A percentile compares a stretch with the other conserved stretches of the same genome.
phyloP scores from a whole-genome alignment of 2,113 vertebrate genomes.

The Dasyprocta punctata region DNA sequence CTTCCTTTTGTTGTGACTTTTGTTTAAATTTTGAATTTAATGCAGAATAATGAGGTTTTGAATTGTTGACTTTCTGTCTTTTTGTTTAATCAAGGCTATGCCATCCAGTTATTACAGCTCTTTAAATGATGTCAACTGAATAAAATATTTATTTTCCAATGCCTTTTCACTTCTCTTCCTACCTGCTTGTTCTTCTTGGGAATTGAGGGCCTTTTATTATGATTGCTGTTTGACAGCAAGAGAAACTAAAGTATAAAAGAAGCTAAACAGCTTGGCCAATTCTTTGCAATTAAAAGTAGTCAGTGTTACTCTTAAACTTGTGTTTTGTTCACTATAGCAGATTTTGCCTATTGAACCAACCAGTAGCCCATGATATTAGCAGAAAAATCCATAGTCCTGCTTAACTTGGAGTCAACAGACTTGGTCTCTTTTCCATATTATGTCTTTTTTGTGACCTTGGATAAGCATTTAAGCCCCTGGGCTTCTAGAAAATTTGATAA shows the following conservation, averaged over 20 bases:
- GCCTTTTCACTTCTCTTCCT: slow-evolving; percentile 53
- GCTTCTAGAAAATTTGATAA: slow-evolving; percentile 19
- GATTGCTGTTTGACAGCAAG: slow-evolving; percentile 25
- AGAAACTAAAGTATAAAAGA: slow-evolving; percentile 42
- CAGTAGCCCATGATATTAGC: neutral
- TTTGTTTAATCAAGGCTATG: slow-evolving; percentile 51
- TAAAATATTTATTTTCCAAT: slow-evolving; percentile 58
- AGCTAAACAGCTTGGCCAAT: slow-evolving; percentile 45
- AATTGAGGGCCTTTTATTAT: slow-evolving; percentile 21
- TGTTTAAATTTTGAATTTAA: slow-evolving; percentile 53
- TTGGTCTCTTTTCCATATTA: slow-evolving; percentile 12
- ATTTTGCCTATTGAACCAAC: neutral
- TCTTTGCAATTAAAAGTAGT: slow-evolving; percentile 24
- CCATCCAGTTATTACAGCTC: slow-evolving; percentile 16
- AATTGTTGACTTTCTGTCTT: slow-evolving; percentile 53
- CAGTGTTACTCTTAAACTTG: slow-evolving; percentile 18
- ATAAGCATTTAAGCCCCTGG: slow-evolving; percentile 2
- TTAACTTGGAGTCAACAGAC: slow-evolving; percentile 12
- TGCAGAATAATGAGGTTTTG: slow-evolving; percentile 35
- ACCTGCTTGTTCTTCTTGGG: neutral
- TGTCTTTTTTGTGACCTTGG: slow-evolving; percentile 32
- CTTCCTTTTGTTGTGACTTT: slow-evolving; percentile 41
- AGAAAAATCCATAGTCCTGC: slow-evolving; percentile 6
- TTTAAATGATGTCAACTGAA: slow-evolving; percentile 30
- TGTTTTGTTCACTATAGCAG: neutral